phyloP scores from a whole-genome alignment of 2,797 vertebrate species.

The Cetoscarus ocellatus region DNA sequence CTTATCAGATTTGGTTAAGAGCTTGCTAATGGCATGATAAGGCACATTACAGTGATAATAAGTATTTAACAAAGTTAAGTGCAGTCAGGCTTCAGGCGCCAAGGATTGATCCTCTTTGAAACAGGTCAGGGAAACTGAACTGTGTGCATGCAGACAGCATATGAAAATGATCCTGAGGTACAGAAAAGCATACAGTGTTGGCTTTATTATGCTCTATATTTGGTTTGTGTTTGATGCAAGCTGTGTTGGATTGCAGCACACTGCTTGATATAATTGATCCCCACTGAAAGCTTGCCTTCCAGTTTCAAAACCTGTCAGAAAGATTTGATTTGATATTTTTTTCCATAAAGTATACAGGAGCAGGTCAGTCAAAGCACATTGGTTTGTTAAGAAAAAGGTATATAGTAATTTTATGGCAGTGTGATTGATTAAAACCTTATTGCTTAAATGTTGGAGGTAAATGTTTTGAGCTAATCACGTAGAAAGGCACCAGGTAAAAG shows the following conservation, averaged over 20 bases:
- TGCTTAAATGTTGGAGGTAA: no score
- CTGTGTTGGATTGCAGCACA: constrained; percentile 24
- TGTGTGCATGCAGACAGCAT: constrained; percentile 40
- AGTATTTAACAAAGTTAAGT: constrained; percentile 75
- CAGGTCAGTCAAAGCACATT: no score
- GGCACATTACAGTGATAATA: constrained; percentile 75
- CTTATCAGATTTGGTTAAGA: constrained; percentile 76
- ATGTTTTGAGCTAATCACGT: no score
- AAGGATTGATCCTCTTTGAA: constrained; percentile 57
- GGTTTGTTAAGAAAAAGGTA: no score
- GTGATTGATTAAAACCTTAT: no score
- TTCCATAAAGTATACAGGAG: no score
- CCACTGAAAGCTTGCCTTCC: constrained; percentile 20
- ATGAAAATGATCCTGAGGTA: constrained; percentile 24
- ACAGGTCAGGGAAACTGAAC: constrained; percentile 43
- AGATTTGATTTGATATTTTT: background rate
- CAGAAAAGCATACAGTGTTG: constrained; percentile 22
- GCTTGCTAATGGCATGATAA: constrained; percentile 72
- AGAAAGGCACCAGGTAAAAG: no score
- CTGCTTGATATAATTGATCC: constrained; percentile 36
- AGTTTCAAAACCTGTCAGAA: constrained; percentile 28
- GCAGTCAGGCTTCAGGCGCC: constrained; percentile 27
- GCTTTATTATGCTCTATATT: constrained; percentile 21
- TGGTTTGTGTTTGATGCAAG: constrained; percentile 27
- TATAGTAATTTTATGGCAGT: no score